Evolutionary conservation across 2,888 invertebrate genomes (phyloP), one percentile per base, ranked within the genome.

Genomic region (Diaphora mendica): DNA sequence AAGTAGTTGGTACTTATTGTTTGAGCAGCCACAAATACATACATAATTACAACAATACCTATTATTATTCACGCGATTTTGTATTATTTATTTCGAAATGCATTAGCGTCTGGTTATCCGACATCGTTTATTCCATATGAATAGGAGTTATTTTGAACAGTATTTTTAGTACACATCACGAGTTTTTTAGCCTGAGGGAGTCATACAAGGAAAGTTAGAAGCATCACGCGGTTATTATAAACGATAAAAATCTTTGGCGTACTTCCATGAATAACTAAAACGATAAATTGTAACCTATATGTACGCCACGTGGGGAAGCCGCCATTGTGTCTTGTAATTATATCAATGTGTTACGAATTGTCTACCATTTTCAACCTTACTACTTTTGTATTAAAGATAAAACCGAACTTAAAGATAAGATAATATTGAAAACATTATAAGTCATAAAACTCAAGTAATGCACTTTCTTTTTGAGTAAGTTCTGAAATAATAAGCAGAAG

Each of bases 181-280:
- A 75, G 82, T 48, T 75, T 65, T 75, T 67, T 66, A 70, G 48
- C 64, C 51, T 62, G 42, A 64, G 66, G 72, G 75, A 75, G 44
- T 59, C 35, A 71, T 77, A 73, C 64, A 33, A 26, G 67, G 72
- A 78, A 79, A 75, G 59, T 82, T 75, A 84, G 71, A 80, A 83
- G 79, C 70, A 88, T 88, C 93, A 92, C 91, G 91, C 85, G 92
- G 81, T 85, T 73, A 78, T 79, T 89, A 91, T 92, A 92, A 87
- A 88, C 91, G 91, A 91, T 88, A 79, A 82, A 80, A 82, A 79
- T 81, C 72, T 81, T 86, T 94, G 93, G 93, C 93, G 83, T 48
- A 73, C 79, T 79, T 89, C 93, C 93, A 93, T 82, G 68, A 70
- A 77, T 80, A 79, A 83, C 70, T 73, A 80, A 81, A 78, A 68